Evolutionary conservation across 2,888 invertebrate species (phyloP), one percentile per base, ranked within the genome.

Genomic region (Caenorhabditis auriculariae): DNA sequence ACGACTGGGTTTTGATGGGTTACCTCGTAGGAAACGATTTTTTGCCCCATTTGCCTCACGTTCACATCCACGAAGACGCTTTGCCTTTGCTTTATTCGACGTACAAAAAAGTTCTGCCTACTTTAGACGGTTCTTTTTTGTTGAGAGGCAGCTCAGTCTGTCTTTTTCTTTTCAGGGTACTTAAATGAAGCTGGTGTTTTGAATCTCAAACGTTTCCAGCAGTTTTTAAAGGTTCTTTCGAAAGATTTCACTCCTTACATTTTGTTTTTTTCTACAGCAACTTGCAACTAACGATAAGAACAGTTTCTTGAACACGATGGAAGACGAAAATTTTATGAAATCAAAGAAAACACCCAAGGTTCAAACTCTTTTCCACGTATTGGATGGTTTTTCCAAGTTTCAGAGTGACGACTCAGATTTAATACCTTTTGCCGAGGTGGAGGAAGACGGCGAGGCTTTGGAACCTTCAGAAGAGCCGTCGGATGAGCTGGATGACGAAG

Each of bases 1-100:
- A 98, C 81, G 96, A 98, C 83, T 98, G 96, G 95, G 89, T 96
- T 37, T 42, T 70, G 37, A 67, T 70, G 67, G 60, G 70, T 7
- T 57, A 67, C 27, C 51, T 70, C 6, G 56, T 74, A 7, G 96
- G 96, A 65, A 98, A 98, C 82, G 96, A 98, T 84, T 98, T 98
- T 83, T 91, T 98, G 76, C 96, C 96, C 0, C 88, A 94, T 85
- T 85, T 96, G 66, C 96, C 96, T 2, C 89, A 93, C 83, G 87
- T 98, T 82, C 93, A 96, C 83, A 96, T 98, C 69, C 88, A 88
- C 71, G 89, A 90, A 78, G 91, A 92, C 78, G 92, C 93, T 15
- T 83, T 96, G 65, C 90, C 93, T 0, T 82, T 90, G 62, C 85
- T 98, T 38, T 95, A 84, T 75, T 43, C 54, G 21, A 67, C 76